phyloP scores from a whole-genome alignment of 2,888 invertebrate genomes.

The Arrhopalites spinosus region DNA sequence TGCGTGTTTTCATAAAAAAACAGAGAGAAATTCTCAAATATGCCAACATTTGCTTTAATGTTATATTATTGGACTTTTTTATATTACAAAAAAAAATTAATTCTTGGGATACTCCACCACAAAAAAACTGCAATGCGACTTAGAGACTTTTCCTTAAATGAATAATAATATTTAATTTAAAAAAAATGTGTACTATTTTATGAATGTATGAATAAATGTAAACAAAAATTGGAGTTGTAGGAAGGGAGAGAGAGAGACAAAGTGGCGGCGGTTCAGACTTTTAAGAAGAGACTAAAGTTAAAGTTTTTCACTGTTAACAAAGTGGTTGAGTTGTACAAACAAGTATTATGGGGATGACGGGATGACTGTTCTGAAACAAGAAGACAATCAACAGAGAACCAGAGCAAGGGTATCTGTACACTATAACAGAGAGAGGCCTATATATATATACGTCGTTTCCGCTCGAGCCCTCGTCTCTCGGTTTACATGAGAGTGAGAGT shows the following conservation, averaged over 20 bases:
- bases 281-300: slow-evolving; percentile 4
- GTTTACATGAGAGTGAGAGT: background rate
- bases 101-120: too few species aligned
- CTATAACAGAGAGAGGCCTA: background rate
- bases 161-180: too few species aligned
- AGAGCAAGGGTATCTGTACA: background rate
- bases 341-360: slow-evolving; percentile 10
- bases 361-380: background rate
- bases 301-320: background rate
- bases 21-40: too few species aligned
- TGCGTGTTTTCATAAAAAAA: too few species aligned
- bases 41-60: too few species aligned
- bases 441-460: background rate
- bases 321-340: slow-evolving; percentile 12
- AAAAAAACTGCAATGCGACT: too few species aligned
- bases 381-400: background rate
- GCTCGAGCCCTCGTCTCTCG: background rate
- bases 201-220: too few species aligned
- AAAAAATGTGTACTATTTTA: too few species aligned
- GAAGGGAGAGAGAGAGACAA: slow-evolving; percentile 16
- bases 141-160: too few species aligned
- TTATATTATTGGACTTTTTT: too few species aligned
- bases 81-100: too few species aligned
- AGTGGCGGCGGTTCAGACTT: slow-evolving; percentile 9
- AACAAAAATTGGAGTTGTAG: too few species aligned